Evolutionary conservation across 2,797 vertebrate genomes (phyloP).

Genomic region (Pipistrellus nathusii): DNA sequence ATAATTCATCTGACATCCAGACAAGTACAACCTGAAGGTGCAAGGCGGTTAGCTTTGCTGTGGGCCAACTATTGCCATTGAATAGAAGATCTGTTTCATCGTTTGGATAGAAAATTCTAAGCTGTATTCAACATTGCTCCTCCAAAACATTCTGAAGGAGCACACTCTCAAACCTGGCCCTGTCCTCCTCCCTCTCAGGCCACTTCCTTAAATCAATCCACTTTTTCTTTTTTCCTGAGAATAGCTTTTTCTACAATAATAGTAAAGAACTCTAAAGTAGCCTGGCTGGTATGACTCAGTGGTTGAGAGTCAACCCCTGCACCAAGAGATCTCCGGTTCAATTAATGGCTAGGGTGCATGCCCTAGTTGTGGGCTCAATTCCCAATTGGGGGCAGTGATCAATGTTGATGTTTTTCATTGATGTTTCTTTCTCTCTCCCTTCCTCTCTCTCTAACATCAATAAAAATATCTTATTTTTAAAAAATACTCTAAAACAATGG

Average conservation of each 20-base stretch:
- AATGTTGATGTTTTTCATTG: too few relatives aligned
- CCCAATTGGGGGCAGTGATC: too few relatives aligned
- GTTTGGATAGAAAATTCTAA: not conserved
- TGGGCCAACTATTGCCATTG: too few relatives aligned
- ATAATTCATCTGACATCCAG: not conserved
- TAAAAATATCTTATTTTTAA: too few relatives aligned
- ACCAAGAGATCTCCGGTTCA: too few relatives aligned
- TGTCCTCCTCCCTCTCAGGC: not conserved
- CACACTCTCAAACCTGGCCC: not conserved
- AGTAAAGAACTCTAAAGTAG: too few relatives aligned
- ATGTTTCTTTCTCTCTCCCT: too few relatives aligned
- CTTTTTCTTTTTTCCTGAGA: not conserved
- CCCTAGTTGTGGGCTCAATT: too few relatives aligned
- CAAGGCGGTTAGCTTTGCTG: not conserved
- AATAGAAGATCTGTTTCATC: not conserved
- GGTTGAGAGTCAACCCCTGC: too few relatives aligned
- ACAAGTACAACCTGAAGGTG: not conserved
- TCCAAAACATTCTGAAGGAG: not conserved
- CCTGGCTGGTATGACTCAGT: too few relatives aligned
- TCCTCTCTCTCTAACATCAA: too few relatives aligned
- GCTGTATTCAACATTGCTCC: not conserved
- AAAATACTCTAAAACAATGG: not conserved
- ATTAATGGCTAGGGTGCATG: too few relatives aligned
- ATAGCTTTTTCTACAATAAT: not conserved
- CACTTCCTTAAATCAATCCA: conserved; percentile 1